A percentile compares a stretch with the other conserved stretches of the same genome.
Conservation (phyloP, 2,888 invertebrate genomes). For the Hymenopus coronatus region DNA sequence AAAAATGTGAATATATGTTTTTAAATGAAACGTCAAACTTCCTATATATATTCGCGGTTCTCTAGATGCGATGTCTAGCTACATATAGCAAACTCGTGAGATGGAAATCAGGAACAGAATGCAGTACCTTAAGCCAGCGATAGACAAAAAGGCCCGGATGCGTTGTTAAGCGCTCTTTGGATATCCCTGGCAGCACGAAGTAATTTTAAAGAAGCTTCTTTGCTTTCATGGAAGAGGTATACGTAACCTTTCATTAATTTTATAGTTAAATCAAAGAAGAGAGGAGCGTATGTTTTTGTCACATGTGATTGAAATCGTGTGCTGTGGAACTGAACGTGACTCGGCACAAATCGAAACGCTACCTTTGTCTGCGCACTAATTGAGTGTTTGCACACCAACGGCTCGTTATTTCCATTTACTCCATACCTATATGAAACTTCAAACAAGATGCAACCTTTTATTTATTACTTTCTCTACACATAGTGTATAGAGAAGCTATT, state of each 20-base stretch:
- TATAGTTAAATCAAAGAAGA: neutral
- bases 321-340: neutral
- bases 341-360: neutral
- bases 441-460: too few relatives aligned
- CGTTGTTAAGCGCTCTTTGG: neutral
- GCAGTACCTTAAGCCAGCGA: too few relatives aligned
- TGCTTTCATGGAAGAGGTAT: neutral
- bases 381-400: neutral
- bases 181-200: neutral
- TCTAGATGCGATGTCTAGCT: too few relatives aligned
- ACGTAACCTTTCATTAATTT: neutral
- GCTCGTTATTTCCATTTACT: too few relatives aligned
- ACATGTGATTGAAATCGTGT: neutral
- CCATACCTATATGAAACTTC: too few relatives aligned
- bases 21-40: too few relatives aligned
- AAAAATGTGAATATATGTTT: too few relatives aligned
- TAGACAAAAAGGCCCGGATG: neutral
- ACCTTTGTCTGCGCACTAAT: neutral
- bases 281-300: neutral
- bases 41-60: rapidly evolving
- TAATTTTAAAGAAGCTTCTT: neutral
- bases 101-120: too few relatives aligned
- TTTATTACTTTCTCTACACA: too few relatives aligned
- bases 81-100: too few relatives aligned
- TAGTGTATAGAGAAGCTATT: too few relatives aligned